These are phyloP conservation scores for Volucella zonaria DNA, from an alignment of 2,888 invertebrate species.

Conservation along the genomic window DNA sequence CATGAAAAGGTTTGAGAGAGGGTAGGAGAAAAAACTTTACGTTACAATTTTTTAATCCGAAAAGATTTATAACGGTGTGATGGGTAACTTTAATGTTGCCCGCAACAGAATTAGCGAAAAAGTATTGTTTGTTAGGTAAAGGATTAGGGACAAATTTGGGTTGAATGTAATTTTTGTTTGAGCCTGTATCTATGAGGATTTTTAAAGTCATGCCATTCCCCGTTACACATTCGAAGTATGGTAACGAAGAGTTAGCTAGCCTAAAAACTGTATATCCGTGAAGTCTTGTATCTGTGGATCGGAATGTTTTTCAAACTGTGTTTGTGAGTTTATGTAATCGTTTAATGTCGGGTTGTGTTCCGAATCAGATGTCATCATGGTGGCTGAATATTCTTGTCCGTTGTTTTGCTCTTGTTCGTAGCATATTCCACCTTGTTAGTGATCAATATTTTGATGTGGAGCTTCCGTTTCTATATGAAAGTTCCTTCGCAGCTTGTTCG, in stretches of 20 bases:
- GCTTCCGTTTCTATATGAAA: too few relatives aligned
- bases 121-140: background rate
- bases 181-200: constrained; percentile 13
- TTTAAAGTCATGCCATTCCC: background rate
- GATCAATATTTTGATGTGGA: too few relatives aligned
- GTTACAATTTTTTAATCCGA: constrained; percentile 7
- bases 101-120: constrained; percentile 10
- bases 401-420: too few relatives aligned
- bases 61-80: constrained; percentile 19
- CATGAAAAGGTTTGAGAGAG: constrained; percentile 1
- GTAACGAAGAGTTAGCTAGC: constrained; percentile 15
- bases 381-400: too few relatives aligned
- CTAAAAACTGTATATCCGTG: constrained; percentile 53
- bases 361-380: constrained; percentile 3
- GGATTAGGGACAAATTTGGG: constrained; percentile 5
- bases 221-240: too few relatives aligned
- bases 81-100: constrained; percentile 15
- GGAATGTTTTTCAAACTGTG: too few relatives aligned
- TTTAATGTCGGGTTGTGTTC: background rate
- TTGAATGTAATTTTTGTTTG: constrained; percentile 22
- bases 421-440: too few relatives aligned
- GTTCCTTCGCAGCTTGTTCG: too few relatives aligned
- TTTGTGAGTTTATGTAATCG: constrained; percentile 4
- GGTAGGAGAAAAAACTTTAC: constrained; percentile 5
- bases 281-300: constrained; percentile 6